Evolutionary conservation across 2,797 vertebrate species (phyloP), one percentile per base, ranked within the genome.

Genomic region (Gambelia wislizenii): DNA sequence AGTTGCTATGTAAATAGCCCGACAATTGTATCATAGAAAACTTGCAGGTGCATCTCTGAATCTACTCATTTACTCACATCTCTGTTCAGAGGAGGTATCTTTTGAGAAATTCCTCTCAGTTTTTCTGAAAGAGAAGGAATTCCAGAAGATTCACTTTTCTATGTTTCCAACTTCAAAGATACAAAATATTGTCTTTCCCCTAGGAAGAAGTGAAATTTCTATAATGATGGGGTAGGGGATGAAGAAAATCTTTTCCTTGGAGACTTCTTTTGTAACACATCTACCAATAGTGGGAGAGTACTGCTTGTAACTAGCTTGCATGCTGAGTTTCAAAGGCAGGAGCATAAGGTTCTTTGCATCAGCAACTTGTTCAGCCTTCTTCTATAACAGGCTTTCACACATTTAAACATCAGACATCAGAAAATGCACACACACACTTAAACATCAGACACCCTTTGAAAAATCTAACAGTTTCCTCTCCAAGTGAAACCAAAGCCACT

Each of bases 241-340:
- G 85, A 79, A 79, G 85, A 72, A 81, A 69, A 80, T 59, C 36
- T 56, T 81, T 72, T 36, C 77, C 61, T 54, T 8, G 2, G 77
- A 80, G 49, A 25, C 49, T 72, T 42, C 49, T 80, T 56, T 87
- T 87, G 77, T 70, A 72, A 70, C 80, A 49, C 61, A 56, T 14
- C 64, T 52, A 87, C 7, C 67, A 49, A 77, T 16, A 67, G 18
- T 18, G 33, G 44, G 33, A 77, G 54, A 80, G 33, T 78, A 36
- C 59, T 49, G 36, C 72, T 87, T 22, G 20, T 70, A 87, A 81
- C 64, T 72, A 81, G 64, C 27, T 16, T 42, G 36, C 86, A 42
- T 42, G 14, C 64, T 59, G 86, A 8, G 86, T n/a, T 87, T 87
- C 86, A 87, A 81, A 87, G 16, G 47, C 59, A 81, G 47, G 16